Conservation (phyloP, 2,113 vertebrate species). For the Dasypus novemcinctus region DNA sequence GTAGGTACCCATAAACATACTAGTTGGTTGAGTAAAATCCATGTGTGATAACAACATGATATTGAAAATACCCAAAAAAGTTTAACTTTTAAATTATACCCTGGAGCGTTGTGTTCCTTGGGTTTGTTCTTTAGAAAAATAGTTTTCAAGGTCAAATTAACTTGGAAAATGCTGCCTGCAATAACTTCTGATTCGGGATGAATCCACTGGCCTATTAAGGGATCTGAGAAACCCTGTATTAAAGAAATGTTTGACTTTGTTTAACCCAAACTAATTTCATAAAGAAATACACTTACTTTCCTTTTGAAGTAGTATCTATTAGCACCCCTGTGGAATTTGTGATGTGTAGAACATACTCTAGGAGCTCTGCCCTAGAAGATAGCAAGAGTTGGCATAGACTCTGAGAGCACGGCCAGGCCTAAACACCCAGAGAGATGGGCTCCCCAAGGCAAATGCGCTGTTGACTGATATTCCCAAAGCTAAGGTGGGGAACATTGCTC, state of each 20-base stretch:
- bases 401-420: not conserved
- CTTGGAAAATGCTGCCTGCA: not conserved
- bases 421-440: not conserved
- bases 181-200: not conserved
- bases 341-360: not conserved
- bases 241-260: conserved; percentile 23
- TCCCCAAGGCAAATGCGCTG: not conserved
- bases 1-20: not conserved
- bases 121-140: not conserved
- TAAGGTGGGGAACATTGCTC: not conserved
- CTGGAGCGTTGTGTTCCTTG: not conserved
- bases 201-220: not conserved
- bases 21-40: not conserved
- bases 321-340: not conserved
- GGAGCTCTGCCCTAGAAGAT: not conserved
- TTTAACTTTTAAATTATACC: conserved; percentile 17
- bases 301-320: not conserved
- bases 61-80: conserved; percentile 8
- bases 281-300: not conserved
- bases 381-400: not conserved
- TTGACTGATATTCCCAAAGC: not conserved
- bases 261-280: conserved; percentile 23
- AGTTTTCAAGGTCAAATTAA: not conserved
- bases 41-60: not conserved
- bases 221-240: not conserved